Evolutionary conservation across 2,888 invertebrate genomes (phyloP).

Genomic region (Stomorhina lunata): DNA sequence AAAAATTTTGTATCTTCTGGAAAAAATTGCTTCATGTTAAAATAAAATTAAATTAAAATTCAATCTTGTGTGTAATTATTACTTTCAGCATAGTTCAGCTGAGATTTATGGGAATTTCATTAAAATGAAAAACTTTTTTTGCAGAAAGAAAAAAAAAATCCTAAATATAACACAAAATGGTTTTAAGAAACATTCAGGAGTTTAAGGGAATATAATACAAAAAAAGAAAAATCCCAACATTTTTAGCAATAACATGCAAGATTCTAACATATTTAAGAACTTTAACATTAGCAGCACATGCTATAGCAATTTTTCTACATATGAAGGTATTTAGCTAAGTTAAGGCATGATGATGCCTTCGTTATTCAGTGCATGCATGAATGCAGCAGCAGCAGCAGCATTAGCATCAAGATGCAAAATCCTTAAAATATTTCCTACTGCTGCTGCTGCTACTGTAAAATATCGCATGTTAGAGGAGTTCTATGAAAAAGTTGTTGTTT

Average conservation of each 20-base stretch:
- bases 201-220: neutral
- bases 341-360: too few species aligned
- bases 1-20: too few species aligned
- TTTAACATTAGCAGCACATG: neutral
- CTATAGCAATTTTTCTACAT: slow-evolving; percentile 1
- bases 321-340: neutral
- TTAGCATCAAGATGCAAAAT: slow-evolving; percentile 23
- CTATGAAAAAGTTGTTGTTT: slow-evolving; percentile 27
- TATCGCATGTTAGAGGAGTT: neutral
- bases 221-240: neutral
- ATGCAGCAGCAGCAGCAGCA: too few species aligned
- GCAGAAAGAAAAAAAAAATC: slow-evolving; percentile 21
- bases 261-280: neutral
- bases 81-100: slow-evolving; percentile 72
- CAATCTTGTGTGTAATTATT: slow-evolving; percentile 79
- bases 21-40: slow-evolving; percentile 35
- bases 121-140: slow-evolving; percentile 32
- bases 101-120: slow-evolving; percentile 67
- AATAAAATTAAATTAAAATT: slow-evolving; percentile 78
- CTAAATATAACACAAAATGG: slow-evolving; percentile 1
- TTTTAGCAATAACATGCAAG: neutral
- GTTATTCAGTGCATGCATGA: slow-evolving; percentile 1
- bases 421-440: neutral
- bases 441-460: neutral
- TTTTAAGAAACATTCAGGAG: neutral